Evolutionary conservation across 2,888 invertebrate species (phyloP), one percentile per base, ranked within the genome.

Genomic region (Onchidella celtica): DNA sequence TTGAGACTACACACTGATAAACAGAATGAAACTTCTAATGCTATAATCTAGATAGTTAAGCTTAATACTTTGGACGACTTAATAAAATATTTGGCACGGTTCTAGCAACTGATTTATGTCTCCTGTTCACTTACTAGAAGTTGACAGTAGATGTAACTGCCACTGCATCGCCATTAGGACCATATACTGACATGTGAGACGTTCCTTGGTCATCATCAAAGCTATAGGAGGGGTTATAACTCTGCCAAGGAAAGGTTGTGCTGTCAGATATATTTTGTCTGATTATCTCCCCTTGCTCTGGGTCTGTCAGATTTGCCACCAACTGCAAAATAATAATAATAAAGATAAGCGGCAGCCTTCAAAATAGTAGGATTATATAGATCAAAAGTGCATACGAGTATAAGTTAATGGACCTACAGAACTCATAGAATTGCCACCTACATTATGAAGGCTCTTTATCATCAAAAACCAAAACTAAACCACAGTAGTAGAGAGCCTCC

Each of bases 131-230:
- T n/a, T 86, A 93, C 93, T 87, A 90, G 24, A 77, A 82, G 85
- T 93, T 93, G 21, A 93, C 87, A 36, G 93, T 92, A 14, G 89
- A 88, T 2, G 93, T 93, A 1, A 92, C 87, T 4, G 91, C 88
- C 11, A 92, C 92, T 17, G 93, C 92, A 66, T 92, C 89, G 9
- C 93, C 93, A 80, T 92, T 87, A n/a, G 88, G 88, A 65, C 86
- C 91, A 2, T 92, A 73, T 4, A 93, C 88, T 11, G 89, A 90
- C 69, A 93, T 84, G 59, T 93, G 93, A 24, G 91, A 86, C 11
- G 93, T 93, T 2, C 93, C 93, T n/a, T 85, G 74, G 9, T 84
- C 84, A 11, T 84, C 82, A 1, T 47, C 0, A 1, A 57, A 11
- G 14, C 57, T 2, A 57, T 57, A 77, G 0, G 32, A 6, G n/a